These are phyloP conservation scores for Gobius niger DNA, from an alignment of 2,113 vertebrate genomes.

Conservation along the genomic window DNA sequence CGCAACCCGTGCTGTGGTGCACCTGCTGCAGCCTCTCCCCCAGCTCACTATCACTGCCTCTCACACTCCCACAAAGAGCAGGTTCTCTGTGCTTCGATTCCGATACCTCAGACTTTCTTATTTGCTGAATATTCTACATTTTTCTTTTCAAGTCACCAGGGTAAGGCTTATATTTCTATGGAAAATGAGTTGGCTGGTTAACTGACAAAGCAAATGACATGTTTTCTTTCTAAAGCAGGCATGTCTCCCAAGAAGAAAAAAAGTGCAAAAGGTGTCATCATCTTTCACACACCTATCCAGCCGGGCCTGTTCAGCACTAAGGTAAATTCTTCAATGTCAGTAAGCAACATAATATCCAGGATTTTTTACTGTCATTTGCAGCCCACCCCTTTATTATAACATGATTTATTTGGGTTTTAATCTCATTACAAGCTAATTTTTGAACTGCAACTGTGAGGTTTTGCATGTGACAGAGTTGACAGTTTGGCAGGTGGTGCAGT, in stretches of 20 bases:
- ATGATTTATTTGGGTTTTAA: too few relatives aligned
- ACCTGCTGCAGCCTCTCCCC: slow-evolving; percentile 3
- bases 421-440: neutral
- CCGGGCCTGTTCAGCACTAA: slow-evolving; percentile 10
- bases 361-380: too few relatives aligned
- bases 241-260: slow-evolving; percentile 33
- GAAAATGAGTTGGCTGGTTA: too few relatives aligned
- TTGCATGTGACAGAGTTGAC: neutral
- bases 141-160: neutral
- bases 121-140: neutral
- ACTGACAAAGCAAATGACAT: too few relatives aligned
- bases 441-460: neutral
- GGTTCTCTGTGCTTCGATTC: neutral
- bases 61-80: neutral
- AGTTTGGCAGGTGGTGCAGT: slow-evolving; percentile 3
- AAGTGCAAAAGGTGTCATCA: slow-evolving; percentile 31
- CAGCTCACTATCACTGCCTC: neutral
- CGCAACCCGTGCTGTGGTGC: slow-evolving; percentile 17
- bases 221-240: slow-evolving; percentile 10
- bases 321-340: neutral
- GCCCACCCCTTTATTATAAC: too few relatives aligned
- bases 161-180: too few relatives aligned
- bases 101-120: neutral
- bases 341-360: too few relatives aligned
- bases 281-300: slow-evolving; percentile 24